phyloP scores from a whole-genome alignment of 2,113 vertebrate species.

The Origma solitaria region DNA sequence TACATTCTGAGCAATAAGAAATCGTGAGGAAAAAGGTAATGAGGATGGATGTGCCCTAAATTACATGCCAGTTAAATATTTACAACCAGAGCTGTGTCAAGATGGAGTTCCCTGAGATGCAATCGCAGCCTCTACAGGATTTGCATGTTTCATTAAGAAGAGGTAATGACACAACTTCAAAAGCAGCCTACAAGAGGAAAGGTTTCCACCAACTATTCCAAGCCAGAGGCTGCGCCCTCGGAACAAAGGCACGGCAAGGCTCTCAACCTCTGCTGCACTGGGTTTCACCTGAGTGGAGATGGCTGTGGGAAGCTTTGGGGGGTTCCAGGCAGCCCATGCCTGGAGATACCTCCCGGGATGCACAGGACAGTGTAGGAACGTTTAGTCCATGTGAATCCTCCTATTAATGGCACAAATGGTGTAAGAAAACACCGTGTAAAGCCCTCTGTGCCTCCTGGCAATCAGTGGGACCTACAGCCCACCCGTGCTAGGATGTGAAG shows the following conservation, averaged over 20 bases:
- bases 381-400: neutral
- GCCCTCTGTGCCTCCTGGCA: neutral
- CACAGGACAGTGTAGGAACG: neutral
- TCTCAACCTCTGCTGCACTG: neutral
- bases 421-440: neutral
- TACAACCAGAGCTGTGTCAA: neutral
- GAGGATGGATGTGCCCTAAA: neutral
- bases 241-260: neutral
- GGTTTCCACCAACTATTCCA: neutral
- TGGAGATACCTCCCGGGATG: neutral
- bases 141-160: constrained; percentile 37
- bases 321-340: fast-evolving
- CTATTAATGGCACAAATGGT: neutral
- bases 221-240: neutral
- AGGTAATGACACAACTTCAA: constrained; percentile 9
- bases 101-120: neutral
- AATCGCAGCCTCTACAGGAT: neutral
- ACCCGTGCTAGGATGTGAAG: neutral
- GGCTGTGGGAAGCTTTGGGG: neutral
- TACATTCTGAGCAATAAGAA: neutral
- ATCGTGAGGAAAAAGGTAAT: neutral
- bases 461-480: neutral
- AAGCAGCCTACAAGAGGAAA: neutral
- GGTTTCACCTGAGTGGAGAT: neutral
- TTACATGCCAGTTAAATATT: neutral